Percentiles rank a stretch among this genome's conserved stretches.
Conservation (phyloP, 1,140 invertebrate genomes). For the Drosophila rhopaloa region DNA sequence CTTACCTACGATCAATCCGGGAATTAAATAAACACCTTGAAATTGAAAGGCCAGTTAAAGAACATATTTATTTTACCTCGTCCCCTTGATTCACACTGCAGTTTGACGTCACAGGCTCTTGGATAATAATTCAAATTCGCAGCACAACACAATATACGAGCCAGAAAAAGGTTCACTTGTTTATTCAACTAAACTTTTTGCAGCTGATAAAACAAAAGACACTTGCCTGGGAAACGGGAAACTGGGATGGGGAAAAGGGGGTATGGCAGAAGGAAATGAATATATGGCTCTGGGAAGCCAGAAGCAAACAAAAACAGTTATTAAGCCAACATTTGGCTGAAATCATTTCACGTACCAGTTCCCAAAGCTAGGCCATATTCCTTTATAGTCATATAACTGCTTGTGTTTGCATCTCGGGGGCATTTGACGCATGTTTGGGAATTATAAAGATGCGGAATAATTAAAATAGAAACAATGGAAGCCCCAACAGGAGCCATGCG, state of each 20-base stretch:
- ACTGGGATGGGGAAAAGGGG: neutral
- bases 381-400: neutral
- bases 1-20: neutral
- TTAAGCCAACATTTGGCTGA: constrained; percentile 40
- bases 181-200: constrained; percentile 48
- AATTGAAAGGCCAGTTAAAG: neutral
- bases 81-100: constrained; percentile 4
- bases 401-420: constrained; percentile 33
- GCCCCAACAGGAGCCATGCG: constrained; percentile 27
- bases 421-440: constrained; percentile 54
- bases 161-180: constrained; percentile 23
- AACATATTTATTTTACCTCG: neutral
- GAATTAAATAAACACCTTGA: neutral
- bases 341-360: constrained; percentile 41
- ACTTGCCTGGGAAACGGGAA: constrained; percentile 14
- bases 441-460: constrained; percentile 48
- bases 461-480: constrained; percentile 32
- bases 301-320: constrained; percentile 52
- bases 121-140: constrained; percentile 22
- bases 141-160: neutral
- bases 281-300: constrained; percentile 40
- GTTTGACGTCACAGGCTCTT: constrained; percentile 29
- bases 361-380: constrained; percentile 44
- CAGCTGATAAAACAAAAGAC: constrained; percentile 58
- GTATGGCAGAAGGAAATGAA: constrained; percentile 29